Evolutionary conservation across 2,113 vertebrate genomes (phyloP), one percentile per base, ranked within the genome.

Genomic region (Aegotheles bennettii): DNA sequence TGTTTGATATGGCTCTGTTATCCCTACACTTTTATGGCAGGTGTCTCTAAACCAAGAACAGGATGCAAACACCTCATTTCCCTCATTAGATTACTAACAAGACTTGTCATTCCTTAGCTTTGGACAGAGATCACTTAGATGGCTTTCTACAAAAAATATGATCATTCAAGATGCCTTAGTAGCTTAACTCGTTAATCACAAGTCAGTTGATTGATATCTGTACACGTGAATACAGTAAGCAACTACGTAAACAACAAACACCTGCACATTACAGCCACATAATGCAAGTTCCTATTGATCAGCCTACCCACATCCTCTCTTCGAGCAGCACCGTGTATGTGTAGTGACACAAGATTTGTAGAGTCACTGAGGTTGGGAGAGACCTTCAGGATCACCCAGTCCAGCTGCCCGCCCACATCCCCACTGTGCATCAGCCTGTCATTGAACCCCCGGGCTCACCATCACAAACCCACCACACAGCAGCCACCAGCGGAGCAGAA

Each of bases 291-390:
- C n/a, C 28, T 42, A 2, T 40, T 84, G 43, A 60, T 42, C n/a
- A 38, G 18, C 11, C 33, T 0, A 2, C 3, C 40, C 26, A 56
- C 28, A 7, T 12, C 19, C 25, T 38, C 19, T 21, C 76, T 48
- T 8, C 2, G 16, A 87, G 31, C 4, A 77, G 9, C 64, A 13
- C 23, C 0, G 54, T 4, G 17, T 17, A 51, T 10, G 1, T 0
- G 8, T 2, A 75, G 20, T 10, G 63, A 45, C 40, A 64, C 21
- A n/a, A 3, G 13, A 47, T 18, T 61, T 31, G n/a, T n/a, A n/a
- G n/a, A n/a, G n/a, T n/a, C n/a, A n/a, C n/a, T n/a, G n/a, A n/a
- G n/a, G n/a, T n/a, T n/a, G n/a, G n/a, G n/a, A n/a, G n/a, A n/a
- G n/a, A n/a, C n/a, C n/a, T n/a, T n/a, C n/a, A n/a, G n/a, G n/a